Percentiles rank a stretch among this genome's conserved stretches.
Conservation (phyloP, 2,797 vertebrate species). For the Danio albolineatus region DNA sequence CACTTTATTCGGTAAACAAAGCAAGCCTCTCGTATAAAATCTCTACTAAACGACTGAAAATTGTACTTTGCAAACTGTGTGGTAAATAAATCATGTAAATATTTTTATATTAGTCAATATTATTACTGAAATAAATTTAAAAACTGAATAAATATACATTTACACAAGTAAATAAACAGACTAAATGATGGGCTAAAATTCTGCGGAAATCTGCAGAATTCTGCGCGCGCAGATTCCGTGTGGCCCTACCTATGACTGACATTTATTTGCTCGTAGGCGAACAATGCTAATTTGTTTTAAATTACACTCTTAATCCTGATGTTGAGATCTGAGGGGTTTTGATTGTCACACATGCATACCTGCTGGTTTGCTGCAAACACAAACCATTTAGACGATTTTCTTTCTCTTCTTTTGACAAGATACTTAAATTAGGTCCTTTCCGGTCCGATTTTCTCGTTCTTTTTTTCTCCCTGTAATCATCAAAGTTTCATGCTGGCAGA, state of each 20-base stretch:
- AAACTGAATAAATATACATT: too few relatives aligned
- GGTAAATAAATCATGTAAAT: too few relatives aligned
- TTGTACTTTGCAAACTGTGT: too few relatives aligned
- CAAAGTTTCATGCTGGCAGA: slow-evolving; percentile 52
- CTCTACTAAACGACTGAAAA: too few relatives aligned
- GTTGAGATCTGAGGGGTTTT: slow-evolving; percentile 39
- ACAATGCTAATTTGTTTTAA: slow-evolving; percentile 39
- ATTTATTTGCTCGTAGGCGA: slow-evolving; percentile 40
- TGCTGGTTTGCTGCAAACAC: slow-evolving; percentile 5
- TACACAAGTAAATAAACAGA: too few relatives aligned
- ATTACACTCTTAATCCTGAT: slow-evolving; percentile 41
- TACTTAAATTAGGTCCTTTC: slow-evolving; percentile 44
- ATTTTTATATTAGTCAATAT: too few relatives aligned
- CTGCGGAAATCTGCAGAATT: too few relatives aligned
- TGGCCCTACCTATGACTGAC: slow-evolving; percentile 4
- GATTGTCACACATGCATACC: slow-evolving; percentile 50
- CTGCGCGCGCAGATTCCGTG: too few relatives aligned
- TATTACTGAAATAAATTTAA: too few relatives aligned
- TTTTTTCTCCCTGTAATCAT: slow-evolving; percentile 49
- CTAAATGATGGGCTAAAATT: too few relatives aligned
- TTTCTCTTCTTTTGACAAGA: slow-evolving; percentile 33
- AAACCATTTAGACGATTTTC: background rate
- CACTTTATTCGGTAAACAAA: too few relatives aligned
- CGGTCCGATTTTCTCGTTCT: slow-evolving; percentile 2
- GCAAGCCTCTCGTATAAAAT: too few relatives aligned